phyloP scores from a whole-genome alignment of 2,113 vertebrate genomes.

The Gavialis gangeticus region DNA sequence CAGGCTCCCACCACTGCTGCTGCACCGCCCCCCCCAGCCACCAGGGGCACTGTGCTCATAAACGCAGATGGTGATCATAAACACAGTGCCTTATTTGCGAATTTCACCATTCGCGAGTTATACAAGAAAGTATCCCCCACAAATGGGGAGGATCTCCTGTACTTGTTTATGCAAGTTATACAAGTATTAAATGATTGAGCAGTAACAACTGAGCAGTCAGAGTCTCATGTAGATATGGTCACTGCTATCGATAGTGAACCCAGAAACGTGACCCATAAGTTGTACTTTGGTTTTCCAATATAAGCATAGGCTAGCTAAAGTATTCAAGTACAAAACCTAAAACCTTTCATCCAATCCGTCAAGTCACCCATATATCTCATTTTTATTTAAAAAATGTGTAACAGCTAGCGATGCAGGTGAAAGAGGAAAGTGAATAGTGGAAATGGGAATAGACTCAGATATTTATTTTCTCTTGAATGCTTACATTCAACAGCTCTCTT shows the following conservation, averaged over 20 bases:
- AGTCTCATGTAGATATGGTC: no score
- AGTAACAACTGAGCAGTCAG: no score
- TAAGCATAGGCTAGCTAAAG: not conserved
- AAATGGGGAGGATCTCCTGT: no score
- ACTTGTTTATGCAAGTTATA: no score
- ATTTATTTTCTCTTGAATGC: accelerated
- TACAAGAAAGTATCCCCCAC: no score
- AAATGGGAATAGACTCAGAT: not conserved
- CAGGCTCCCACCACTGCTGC: no score
- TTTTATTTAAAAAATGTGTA: not conserved
- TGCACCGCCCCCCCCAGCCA: no score
- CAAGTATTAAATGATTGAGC: no score
- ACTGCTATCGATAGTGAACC: not conserved
- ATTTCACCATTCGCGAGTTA: no score
- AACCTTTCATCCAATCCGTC: not conserved
- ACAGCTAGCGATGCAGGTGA: not conserved
- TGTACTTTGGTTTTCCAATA: not conserved
- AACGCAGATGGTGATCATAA: no score
- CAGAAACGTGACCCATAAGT: not conserved
- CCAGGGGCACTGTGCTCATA: no score
- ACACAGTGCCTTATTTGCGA: no score
- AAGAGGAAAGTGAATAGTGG: not conserved
- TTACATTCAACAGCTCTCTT: accelerated
- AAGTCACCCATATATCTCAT: not conserved
- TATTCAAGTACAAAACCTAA: not conserved